Evolutionary conservation across 2,797 vertebrate species (phyloP), one percentile per base, ranked within the genome.

Genomic region (Danio kyathit): DNA sequence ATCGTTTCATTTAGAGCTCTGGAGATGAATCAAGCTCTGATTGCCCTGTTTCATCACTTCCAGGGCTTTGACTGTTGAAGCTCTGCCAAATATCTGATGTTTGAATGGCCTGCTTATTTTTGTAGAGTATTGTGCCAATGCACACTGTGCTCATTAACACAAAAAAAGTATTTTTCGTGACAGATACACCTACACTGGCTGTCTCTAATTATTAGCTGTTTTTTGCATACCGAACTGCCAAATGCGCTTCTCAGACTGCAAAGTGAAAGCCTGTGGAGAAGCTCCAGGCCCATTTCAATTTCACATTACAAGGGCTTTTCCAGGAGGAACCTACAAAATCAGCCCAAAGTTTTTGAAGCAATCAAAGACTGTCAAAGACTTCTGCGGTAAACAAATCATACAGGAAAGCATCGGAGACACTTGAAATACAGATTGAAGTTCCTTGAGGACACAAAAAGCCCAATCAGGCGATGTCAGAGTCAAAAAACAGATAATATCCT

Each of bases 31-130:
- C 38, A 43, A 48, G 51, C 49, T 17, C 38, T 29, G 49, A 71
- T 54, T 13, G 69, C 51, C 16, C 69, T 56, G 38, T 14, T 43
- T 44, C n/a, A 57, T 19, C 52, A 43, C 51, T 43, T 72, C 69
- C 17, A 49, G 7, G 0, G 19, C 46, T 51, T 9, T 11, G 14
- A 6, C 40, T 13, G 38, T 9, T 44, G 52, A 43, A 21, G n/a
- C 19, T 72, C 70, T 72, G 70, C 70, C 52, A 72, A 19, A 54
- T 6, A 1, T 16, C 40, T 43, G 11, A 72, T 43, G 52, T 57
- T 21, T 44, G 16, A 44, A 5, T 9, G 11, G 11, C 40, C 40
- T 43, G 0, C 17, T 54, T 21, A 14, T 43, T 57, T 10, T 6
- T 7, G 52, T 10, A 72, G 38, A 56, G 70, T 1, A 4, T 9